phyloP scores from a whole-genome alignment of 2,113 vertebrate genomes.

The Sceloporus undulatus region DNA sequence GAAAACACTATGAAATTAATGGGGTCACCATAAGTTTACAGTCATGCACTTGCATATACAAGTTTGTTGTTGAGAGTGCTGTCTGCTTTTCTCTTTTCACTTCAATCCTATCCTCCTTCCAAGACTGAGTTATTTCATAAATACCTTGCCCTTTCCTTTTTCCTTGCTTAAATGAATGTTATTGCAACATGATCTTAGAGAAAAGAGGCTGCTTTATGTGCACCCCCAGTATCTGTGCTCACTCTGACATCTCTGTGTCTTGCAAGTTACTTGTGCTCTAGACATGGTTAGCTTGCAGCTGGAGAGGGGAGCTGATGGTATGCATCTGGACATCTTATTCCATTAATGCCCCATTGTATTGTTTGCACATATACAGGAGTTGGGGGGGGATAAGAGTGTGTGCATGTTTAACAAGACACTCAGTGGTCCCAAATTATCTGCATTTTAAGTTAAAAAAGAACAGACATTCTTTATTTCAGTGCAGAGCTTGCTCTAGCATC shows the following conservation, averaged over 20 bases:
- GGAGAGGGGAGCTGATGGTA: background rate
- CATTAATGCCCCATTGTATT: background rate
- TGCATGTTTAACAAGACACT: background rate
- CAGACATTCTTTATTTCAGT: constrained; percentile 5
- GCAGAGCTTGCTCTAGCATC: background rate
- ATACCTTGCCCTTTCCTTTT: background rate
- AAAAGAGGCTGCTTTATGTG: background rate
- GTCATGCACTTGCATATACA: background rate
- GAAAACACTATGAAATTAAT: too few species aligned
- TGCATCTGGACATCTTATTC: too few species aligned
- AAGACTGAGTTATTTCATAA: background rate
- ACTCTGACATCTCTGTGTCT: background rate
- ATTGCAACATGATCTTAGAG: background rate
- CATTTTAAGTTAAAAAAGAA: background rate
- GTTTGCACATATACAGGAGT: background rate
- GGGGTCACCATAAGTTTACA: too few species aligned
- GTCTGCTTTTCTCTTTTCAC: background rate
- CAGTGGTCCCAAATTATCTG: rapidly evolving
- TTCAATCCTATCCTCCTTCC: background rate
- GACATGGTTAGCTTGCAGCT: background rate
- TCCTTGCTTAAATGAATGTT: too few species aligned
- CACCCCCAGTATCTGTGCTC: background rate
- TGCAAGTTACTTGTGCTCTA: too few species aligned
- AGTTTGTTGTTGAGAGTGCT: too few species aligned
- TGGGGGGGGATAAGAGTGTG: background rate